These are phyloP conservation scores for Lagorchestes hirsutus DNA, from an alignment of 2,797 vertebrate genomes.

Conservation along the genomic window DNA sequence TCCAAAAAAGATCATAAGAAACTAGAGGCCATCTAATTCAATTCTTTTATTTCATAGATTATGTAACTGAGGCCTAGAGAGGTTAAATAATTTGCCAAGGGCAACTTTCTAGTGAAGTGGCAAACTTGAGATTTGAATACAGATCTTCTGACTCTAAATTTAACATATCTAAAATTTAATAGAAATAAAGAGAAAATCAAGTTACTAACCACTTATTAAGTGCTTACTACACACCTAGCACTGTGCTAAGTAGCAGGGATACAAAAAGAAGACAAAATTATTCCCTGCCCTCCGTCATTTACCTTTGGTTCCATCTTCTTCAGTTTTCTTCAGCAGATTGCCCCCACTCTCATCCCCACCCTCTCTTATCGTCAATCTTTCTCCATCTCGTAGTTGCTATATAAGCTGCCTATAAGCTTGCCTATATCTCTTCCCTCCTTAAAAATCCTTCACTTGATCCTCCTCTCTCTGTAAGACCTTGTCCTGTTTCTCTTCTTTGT, in stretches of 20 bases:
- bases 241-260: neutral
- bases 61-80: neutral
- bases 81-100: neutral
- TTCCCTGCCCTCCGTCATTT: neutral
- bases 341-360: too few species aligned
- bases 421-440: neutral
- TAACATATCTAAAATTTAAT: neutral
- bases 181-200: neutral
- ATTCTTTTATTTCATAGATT: neutral
- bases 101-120: neutral
- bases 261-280: neutral
- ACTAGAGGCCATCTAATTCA: neutral
- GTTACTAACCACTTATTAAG: neutral
- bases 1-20: neutral
- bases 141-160: neutral
- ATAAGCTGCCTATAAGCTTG: neutral
- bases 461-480: neutral
- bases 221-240: neutral
- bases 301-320: neutral
- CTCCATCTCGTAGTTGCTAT: neutral
- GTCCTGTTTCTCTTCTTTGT: neutral
- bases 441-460: neutral
- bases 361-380: neutral
- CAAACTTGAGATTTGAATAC: neutral
- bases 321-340: neutral